phyloP scores from a whole-genome alignment of 2,888 invertebrate genomes.

The Oscheius sp. region DNA sequence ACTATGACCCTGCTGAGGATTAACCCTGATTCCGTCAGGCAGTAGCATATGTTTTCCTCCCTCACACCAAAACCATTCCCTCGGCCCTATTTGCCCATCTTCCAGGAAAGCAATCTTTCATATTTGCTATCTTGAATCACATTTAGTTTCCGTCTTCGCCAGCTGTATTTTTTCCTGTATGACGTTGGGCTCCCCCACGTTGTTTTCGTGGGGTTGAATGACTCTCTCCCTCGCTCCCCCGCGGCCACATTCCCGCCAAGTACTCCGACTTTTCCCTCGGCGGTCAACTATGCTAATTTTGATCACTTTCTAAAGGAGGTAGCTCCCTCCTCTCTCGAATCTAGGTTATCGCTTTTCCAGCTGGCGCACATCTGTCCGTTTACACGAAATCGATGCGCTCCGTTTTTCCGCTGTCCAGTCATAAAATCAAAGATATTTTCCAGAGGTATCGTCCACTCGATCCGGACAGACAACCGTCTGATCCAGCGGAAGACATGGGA shows the following conservation, averaged over 20 bases:
- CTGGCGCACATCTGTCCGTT: conserved; percentile 26
- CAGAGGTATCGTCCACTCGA: conserved; percentile 71
- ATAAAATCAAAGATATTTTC: conserved; percentile 36
- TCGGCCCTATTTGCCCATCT: background rate
- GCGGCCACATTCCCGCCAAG: conserved; percentile 22
- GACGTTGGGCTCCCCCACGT: no score
- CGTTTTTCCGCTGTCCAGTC: background rate
- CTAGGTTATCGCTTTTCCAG: conserved; percentile 11
- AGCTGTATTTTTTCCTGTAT: background rate
- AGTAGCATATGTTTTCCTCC: no score
- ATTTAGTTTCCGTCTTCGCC: background rate
- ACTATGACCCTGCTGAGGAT: no score
- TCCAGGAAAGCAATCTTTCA: background rate
- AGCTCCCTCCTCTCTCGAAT: background rate
- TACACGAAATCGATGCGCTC: background rate
- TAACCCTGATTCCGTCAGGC: no score
- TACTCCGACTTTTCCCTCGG: conserved; percentile 26
- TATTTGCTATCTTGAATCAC: background rate
- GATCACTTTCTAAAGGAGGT: no score
- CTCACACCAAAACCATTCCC: background rate
- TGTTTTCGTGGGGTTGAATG: conserved; percentile 32
- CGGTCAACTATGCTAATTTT: conserved; percentile 14
- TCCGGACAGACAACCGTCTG: conserved; percentile 62
- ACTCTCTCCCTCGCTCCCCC: conserved; percentile 10
- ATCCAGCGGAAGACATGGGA: conserved; percentile 50